Evolutionary conservation across 2,113 vertebrate genomes (phyloP).

Genomic region (Thinocorus orbignyianus): DNA sequence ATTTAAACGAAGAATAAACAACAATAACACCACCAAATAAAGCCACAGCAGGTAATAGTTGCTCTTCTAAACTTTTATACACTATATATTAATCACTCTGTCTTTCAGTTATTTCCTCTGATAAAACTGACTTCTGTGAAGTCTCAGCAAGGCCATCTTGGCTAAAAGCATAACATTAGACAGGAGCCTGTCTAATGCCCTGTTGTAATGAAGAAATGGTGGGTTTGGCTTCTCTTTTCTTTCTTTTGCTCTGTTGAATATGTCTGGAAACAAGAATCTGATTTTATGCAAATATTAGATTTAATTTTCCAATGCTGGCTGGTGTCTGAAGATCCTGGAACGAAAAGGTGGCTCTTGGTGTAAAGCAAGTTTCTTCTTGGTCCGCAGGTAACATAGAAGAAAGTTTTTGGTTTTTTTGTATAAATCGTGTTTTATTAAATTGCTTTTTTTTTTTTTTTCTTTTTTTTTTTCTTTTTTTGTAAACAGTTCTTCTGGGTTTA

Average conservation of each 20-base stretch:
- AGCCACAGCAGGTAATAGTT: conserved; percentile 92
- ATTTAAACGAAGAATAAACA: conserved; percentile 86
- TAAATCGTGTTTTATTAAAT: conserved; percentile 70
- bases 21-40: conserved; percentile 87
- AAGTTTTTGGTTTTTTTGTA: conserved; percentile 61
- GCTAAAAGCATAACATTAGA: conserved; percentile 70
- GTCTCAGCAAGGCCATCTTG: conserved; percentile 77
- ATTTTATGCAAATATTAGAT: conserved; percentile 38
- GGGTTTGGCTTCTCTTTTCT: conserved; percentile 36
- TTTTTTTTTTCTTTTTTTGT: conserved; percentile 19
- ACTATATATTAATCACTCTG: conserved; percentile 84
- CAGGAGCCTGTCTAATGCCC: conserved; percentile 70
- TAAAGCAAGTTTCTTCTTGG: conserved; percentile 73
- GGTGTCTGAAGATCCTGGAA: conserved; percentile 66
- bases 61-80: conserved; percentile 86
- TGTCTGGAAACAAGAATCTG: conserved; percentile 57
- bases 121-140: conserved; percentile 79
- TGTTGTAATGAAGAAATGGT: conserved; percentile 63
- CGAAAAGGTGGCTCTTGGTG: conserved; percentile 57
- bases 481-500: conserved; percentile 79
- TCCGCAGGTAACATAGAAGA: conserved; percentile 71
- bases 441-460: conserved; percentile 46
- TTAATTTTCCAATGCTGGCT: conserved; percentile 62
- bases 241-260: conserved; percentile 12
- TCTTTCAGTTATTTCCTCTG: conserved; percentile 88